Base-by-base conservation (phyloP, 2,113 vertebrate species). In the Pseudopodoces humilis region DNA sequence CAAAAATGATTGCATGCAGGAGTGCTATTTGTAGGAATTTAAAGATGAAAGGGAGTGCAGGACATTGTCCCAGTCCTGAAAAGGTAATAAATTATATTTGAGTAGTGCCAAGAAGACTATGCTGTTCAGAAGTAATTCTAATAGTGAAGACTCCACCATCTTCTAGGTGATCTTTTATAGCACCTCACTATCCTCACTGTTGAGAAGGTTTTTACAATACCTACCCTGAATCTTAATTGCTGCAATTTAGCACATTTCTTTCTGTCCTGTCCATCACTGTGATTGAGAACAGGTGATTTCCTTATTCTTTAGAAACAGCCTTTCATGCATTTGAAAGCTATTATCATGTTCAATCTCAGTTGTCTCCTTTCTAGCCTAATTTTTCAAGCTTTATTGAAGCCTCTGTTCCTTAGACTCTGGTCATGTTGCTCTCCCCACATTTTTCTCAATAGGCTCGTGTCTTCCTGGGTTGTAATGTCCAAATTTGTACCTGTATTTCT, bases 191-290 rank as follows among this genome's bases (percentile, higher is more conserved):
- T 67, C 59, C 71, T 93, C 91, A 63, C 55, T 59, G 39, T 65
- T 59, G 37, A 70, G 82, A 84, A 62, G 50, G 43, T 59, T 94
- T 96, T 90, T 67, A 25, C 65, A 86, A 27, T 77, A 92, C 69
- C 90, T 80, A 65, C 21, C 27, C 68, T 83, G 83, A 90, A 86
- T 95, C 83, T 95, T 97, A 96, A 95, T 93, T 95, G 83, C 79
- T 95, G 56, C 68, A 83, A 39, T 93, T 94, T 90, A 80, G 47
- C 43, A 88, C 71, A 74, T 80, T 77, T 90, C 83, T 81, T 88
- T 92, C 92, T 93, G 68, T 93, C 88, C 71, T 93, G 30, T 92
- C 83, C 46, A 67, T 94, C 88, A 86, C 22, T 90, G 37, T 79
- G 94, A 82, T 53, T 87, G 83, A 93, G 92, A 90, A 77, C 39